phyloP scores from a whole-genome alignment of 2,797 vertebrate genomes.

The Natrix natrix region DNA sequence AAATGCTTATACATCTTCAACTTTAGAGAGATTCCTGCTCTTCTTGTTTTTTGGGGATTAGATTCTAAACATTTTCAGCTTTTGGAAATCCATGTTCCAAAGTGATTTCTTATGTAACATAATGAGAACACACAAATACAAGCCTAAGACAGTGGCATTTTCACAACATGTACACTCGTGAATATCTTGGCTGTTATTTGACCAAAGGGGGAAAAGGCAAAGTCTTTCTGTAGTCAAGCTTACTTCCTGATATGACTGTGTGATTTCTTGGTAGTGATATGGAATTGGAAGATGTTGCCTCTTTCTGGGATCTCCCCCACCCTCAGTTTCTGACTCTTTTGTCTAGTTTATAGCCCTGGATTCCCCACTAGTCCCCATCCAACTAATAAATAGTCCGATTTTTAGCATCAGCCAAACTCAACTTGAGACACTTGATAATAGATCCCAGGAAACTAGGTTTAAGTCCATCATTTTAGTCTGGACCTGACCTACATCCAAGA shows the following conservation, averaged over 20 bases:
- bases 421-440: not conserved
- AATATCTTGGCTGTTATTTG: not conserved
- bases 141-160: not conserved
- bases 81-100: not conserved
- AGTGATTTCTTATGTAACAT: not conserved
- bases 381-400: not conserved
- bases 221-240: not conserved
- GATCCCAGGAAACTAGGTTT: not conserved
- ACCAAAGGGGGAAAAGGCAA: not conserved
- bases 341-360: not conserved
- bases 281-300: not conserved
- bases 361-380: not conserved
- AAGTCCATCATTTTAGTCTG: not conserved
- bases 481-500: not conserved
- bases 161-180: not conserved
- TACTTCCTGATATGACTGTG: not conserved
- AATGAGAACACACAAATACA: not conserved
- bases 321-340: not conserved
- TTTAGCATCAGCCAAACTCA: not conserved
- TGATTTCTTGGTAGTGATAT: not conserved
- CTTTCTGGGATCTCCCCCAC: not conserved
- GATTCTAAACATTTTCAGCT: not conserved
- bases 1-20: constrained; percentile 4
- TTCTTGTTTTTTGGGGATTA: not conserved
- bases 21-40: not conserved